Evolutionary conservation across 2,113 vertebrate species (phyloP).

Genomic region (Festucalex cinctus): DNA sequence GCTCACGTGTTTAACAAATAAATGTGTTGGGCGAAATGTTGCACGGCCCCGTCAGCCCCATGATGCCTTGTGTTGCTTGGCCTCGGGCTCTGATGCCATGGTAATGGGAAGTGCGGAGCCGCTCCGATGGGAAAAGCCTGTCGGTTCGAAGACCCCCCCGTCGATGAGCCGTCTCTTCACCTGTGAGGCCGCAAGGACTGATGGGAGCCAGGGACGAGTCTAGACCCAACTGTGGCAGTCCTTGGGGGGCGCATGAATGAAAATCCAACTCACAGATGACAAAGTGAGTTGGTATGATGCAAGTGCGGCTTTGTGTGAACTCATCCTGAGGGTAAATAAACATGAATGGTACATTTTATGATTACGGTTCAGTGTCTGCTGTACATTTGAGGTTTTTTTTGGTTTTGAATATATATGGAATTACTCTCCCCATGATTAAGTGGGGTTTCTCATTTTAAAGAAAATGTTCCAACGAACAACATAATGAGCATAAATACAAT

Average conservation of each 20-base stretch:
- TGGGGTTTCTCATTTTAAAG: too few species aligned
- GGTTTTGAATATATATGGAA: too few species aligned
- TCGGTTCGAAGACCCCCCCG: constrained; percentile 12
- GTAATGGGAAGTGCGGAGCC: constrained; percentile 60
- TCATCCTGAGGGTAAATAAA: constrained; percentile 37
- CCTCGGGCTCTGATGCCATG: constrained; percentile 60
- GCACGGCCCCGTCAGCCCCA: constrained; percentile 22
- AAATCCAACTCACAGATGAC: constrained; percentile 48
- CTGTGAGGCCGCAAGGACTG: constrained; percentile 36
- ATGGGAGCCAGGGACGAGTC: constrained; percentile 62
- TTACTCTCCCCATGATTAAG: too few species aligned
- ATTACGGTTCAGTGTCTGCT: neutral
- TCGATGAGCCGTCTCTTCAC: constrained; percentile 24
- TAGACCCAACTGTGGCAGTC: constrained; percentile 54
- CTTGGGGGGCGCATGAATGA: constrained; percentile 56
- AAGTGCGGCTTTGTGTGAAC: constrained; percentile 49
- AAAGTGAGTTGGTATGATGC: constrained; percentile 60
- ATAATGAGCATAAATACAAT: neutral
- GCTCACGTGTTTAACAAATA: neutral
- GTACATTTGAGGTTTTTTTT: too few species aligned
- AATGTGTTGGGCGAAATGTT: constrained; percentile 18
- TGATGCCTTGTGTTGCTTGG: constrained; percentile 44
- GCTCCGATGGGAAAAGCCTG: constrained; percentile 39
- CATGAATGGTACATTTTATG: neutral
- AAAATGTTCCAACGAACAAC: neutral